Evolutionary conservation across 2,797 vertebrate genomes (phyloP).

Genomic region (Pelochelys cantorii): DNA sequence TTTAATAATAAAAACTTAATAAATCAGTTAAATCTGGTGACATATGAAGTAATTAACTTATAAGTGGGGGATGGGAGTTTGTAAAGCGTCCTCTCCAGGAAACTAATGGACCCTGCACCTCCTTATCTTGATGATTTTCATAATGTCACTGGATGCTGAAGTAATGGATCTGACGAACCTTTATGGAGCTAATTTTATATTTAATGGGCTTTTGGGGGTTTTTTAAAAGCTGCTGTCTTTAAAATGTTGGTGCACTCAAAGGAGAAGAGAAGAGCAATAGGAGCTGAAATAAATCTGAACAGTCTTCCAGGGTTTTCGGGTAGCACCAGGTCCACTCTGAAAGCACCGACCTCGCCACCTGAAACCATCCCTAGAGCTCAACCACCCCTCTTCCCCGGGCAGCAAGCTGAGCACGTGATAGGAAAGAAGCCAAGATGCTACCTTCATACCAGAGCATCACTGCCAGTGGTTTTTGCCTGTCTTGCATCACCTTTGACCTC

Average conservation of each 20-base stretch:
- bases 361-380: background rate
- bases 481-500: conserved; percentile 62
- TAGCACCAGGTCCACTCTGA: background rate
- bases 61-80: conserved; percentile 29
- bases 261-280: background rate
- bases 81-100: conserved; percentile 59
- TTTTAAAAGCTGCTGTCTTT: background rate
- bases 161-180: conserved; percentile 70
- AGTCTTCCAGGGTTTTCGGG: background rate
- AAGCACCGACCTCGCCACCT: conserved; percentile 45
- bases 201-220: conserved; percentile 50
- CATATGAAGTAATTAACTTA: conserved; percentile 71
- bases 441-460: fast-evolving
- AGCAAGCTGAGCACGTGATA: background rate
- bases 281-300: background rate
- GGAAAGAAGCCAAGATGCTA: background rate
- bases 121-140: conserved; percentile 73
- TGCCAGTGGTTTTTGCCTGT: conserved; percentile 35
- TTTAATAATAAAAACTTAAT: conserved; percentile 48
- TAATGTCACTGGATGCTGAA: conserved; percentile 68
- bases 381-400: background rate
- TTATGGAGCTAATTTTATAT: conserved; percentile 62
- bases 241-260: background rate
- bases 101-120: conserved; percentile 63
- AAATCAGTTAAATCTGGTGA: conserved; percentile 68